Conservation (phyloP, 2,888 invertebrate species). For the Nomada ruficornis region DNA sequence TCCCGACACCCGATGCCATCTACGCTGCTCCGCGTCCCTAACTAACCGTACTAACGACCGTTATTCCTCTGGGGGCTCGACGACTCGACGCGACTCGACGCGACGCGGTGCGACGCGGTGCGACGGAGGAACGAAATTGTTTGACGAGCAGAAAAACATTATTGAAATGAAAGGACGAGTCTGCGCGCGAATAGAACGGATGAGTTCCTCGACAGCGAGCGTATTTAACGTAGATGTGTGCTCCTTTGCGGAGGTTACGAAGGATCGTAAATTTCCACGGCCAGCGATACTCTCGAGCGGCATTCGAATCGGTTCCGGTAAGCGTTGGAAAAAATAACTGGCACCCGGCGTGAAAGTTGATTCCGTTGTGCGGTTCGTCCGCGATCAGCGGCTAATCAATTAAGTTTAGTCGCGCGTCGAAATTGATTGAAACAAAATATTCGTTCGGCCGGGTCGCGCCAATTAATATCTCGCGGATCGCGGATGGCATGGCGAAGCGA, state of each 20-base stretch:
- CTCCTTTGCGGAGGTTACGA: neutral
- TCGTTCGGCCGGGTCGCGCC: constrained; percentile 6
- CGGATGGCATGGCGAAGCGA: neutral
- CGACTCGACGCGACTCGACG: too few relatives aligned
- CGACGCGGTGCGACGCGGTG: too few relatives aligned
- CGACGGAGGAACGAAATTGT: neutral
- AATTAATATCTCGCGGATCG: constrained; percentile 36
- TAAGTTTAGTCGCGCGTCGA: constrained; percentile 32
- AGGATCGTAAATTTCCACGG: constrained; percentile 24
- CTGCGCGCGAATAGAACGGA: neutral
- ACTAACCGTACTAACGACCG: neutral
- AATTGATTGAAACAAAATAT: constrained; percentile 48
- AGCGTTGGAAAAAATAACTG: constrained; percentile 17
- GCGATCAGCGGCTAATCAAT: constrained; percentile 33
- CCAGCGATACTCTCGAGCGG: constrained; percentile 5
- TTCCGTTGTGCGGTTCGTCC: neutral
- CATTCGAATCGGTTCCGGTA: neutral
- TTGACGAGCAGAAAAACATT: neutral
- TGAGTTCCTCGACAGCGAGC: constrained; percentile 9
- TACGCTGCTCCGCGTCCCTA: constrained; percentile 18
- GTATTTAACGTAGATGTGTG: constrained; percentile 62
- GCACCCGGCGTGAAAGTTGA: neutral
- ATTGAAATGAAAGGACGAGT: constrained; percentile 26
- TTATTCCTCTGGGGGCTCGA: neutral
- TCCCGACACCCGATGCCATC: constrained; percentile 34